Conservation (phyloP, 2,113 vertebrate species). For the Zosterops lateralis region DNA sequence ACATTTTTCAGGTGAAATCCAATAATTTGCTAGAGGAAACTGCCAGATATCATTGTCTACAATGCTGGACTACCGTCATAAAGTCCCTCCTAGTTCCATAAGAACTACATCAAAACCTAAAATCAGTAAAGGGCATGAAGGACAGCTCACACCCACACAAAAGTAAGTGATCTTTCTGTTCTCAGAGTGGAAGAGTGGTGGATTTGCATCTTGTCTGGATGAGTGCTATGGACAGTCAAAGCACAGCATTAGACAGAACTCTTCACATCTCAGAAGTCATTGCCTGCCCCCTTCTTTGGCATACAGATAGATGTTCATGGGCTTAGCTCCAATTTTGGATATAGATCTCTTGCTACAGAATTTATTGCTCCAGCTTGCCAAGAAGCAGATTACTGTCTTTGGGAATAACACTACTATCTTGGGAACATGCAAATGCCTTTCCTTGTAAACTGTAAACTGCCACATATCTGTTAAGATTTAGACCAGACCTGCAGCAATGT, state of each 20-base stretch:
- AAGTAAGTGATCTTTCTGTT: background rate
- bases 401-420: background rate
- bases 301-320: background rate
- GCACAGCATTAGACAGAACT: background rate
- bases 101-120: background rate
- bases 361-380: background rate
- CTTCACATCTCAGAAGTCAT: background rate
- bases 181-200: background rate
- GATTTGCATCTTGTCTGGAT: background rate
- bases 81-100: background rate
- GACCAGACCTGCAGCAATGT: background rate
- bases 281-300: background rate
- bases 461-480: background rate
- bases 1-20: background rate
- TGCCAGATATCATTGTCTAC: background rate
- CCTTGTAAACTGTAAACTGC: background rate
- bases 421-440: background rate
- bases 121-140: background rate
- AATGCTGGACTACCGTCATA: background rate
- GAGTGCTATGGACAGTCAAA: background rate
- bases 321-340: background rate
- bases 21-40: background rate
- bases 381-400: background rate
- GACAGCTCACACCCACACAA: accelerated
- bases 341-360: background rate